Percentiles rank a stretch among this genome's conserved stretches.
phyloP scores from a whole-genome alignment of 2,888 invertebrate genomes.

The Platycheirus albimanus region DNA sequence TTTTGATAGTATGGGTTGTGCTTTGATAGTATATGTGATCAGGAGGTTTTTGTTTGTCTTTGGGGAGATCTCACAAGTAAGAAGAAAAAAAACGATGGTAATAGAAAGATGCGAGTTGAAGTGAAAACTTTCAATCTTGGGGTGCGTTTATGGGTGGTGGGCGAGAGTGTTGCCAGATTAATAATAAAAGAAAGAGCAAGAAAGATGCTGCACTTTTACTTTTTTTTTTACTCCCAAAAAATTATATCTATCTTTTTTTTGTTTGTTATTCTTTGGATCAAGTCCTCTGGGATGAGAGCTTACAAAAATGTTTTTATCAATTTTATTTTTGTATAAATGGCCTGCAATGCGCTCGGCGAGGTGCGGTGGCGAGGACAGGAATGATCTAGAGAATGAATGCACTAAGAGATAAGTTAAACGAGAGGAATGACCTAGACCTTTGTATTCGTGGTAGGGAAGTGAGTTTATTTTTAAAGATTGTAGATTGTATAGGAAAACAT shows the following conservation, averaged over 20 bases:
- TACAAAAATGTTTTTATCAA: conserved; percentile 20
- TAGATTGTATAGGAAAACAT: not conserved
- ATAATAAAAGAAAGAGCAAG: conserved; percentile 39
- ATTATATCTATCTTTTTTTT: conserved; percentile 4
- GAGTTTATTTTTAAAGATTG: conserved; percentile 34
- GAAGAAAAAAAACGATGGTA: conserved; percentile 7
- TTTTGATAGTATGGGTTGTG: conserved; percentile 16
- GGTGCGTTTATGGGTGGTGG: conserved; percentile 65
- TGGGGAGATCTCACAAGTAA: conserved; percentile 33
- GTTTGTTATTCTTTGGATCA: conserved; percentile 1
- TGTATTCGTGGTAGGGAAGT: conserved; percentile 29
- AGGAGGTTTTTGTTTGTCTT: not conserved
- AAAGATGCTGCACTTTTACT: conserved; percentile 63
- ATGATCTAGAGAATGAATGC: conserved; percentile 11
- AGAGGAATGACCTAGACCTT: conserved; percentile 56
- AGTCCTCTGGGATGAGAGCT: not conserved
- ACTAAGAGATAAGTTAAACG: conserved; percentile 21
- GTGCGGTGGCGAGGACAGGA: not conserved
- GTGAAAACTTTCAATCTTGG: conserved; percentile 71
- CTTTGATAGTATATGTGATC: conserved; percentile 15
- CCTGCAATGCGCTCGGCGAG: not conserved
- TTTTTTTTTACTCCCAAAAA: conserved; percentile 59
- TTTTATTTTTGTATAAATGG: not conserved
- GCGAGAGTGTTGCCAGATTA: conserved; percentile 63
- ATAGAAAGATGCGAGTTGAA: conserved; percentile 38